A percentile compares a stretch with the other conserved stretches of the same genome.
Conservation (phyloP, 2,888 invertebrate genomes). For the Hypselothyrea guttata region DNA sequence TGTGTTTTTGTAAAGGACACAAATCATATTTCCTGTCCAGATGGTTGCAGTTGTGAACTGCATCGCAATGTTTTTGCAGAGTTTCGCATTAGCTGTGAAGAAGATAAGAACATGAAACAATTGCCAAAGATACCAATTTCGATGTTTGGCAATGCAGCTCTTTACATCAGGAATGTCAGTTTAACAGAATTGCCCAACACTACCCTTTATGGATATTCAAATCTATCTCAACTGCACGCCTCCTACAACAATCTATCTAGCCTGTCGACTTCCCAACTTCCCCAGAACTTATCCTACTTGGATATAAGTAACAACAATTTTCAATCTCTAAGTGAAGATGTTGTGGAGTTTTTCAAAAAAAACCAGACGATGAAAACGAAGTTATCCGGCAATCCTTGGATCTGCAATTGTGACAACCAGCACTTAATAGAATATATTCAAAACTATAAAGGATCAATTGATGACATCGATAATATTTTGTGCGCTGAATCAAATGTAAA, state of each 20-base stretch:
- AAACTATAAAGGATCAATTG: no score
- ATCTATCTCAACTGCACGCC: not conserved
- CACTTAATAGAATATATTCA: no score
- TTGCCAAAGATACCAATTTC: not conserved
- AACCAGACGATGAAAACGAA: no score
- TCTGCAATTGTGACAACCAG: no score
- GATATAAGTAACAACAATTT: not conserved
- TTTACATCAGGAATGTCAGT: not conserved
- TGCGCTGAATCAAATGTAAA: no score
- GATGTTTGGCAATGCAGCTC: not conserved
- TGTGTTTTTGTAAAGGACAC: no score
- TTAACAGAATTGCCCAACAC: not conserved
- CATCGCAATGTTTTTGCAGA: not conserved
- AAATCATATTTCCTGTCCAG: not conserved
- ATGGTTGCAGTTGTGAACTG: not conserved
- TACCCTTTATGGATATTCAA: not conserved
- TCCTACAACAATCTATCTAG: not conserved
- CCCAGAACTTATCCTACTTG: not conserved
- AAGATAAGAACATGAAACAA: not conserved
- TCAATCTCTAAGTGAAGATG: not conserved
- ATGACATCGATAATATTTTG: no score
- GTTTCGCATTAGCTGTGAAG: not conserved
- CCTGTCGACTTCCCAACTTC: not conserved
- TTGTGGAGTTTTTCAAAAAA: not conserved
- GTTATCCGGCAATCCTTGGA: no score